Conservation (phyloP, 1,140 invertebrate species). For the Papilio polytes region DNA sequence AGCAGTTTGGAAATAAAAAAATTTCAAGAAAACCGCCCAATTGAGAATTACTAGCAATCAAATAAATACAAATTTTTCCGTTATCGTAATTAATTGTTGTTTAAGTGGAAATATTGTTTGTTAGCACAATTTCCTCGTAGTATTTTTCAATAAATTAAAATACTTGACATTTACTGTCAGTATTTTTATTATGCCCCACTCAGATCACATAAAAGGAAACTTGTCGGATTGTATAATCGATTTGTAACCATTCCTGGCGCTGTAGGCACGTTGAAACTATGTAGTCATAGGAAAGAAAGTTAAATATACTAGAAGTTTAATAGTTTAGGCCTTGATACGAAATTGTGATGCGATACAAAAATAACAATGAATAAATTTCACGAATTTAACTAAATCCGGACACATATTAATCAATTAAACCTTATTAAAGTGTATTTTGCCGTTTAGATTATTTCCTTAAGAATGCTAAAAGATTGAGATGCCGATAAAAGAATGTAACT, state of each 20-base stretch:
- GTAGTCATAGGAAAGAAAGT: background rate
- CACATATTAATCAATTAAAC: too few species aligned
- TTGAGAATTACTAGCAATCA: too few species aligned
- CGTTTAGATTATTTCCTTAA: too few species aligned
- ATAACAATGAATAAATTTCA: too few species aligned
- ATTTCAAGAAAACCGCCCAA: too few species aligned
- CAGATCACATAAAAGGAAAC: background rate
- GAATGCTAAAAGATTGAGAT: too few species aligned
- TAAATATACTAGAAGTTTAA: background rate
- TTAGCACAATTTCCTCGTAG: slow-evolving; percentile 20
- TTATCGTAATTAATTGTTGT: background rate
- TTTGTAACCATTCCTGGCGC: background rate
- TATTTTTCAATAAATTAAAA: slow-evolving; percentile 26
- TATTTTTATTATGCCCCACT: slow-evolving; percentile 2
- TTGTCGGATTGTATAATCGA: slow-evolving; percentile 7
- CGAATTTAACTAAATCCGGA: too few species aligned
- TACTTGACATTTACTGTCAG: slow-evolving; percentile 11
- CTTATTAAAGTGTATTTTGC: too few species aligned
- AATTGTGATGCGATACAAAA: too few species aligned
- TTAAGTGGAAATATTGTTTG: background rate
- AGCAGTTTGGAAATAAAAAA: too few species aligned
- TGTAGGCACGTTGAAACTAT: background rate
- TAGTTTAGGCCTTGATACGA: background rate
- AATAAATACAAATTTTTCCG: background rate
- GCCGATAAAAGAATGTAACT: too few species aligned